Conservation (phyloP, 2,888 invertebrate species). For the Drosophila anceps region DNA sequence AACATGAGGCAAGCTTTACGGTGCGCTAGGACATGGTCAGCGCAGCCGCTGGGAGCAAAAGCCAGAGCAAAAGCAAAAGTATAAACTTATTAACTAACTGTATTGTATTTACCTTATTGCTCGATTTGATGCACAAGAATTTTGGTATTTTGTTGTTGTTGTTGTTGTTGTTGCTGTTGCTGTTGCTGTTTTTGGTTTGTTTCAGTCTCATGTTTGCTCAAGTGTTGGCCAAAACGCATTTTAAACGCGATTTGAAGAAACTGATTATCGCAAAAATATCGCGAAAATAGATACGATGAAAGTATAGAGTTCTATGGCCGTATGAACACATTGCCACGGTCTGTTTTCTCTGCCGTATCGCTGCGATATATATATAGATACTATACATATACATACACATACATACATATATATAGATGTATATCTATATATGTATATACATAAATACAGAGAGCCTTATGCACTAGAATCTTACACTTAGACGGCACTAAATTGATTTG, state of each 20-base stretch:
- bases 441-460: slow-evolving; percentile 37
- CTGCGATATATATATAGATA: slow-evolving; percentile 41
- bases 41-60: slow-evolving; percentile 4
- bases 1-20: slow-evolving; percentile 28
- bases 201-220: slow-evolving; percentile 68
- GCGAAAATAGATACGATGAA: slow-evolving; percentile 83
- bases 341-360: slow-evolving; percentile 12
- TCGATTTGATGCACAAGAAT: slow-evolving; percentile 25
- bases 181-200: slow-evolving; percentile 9
- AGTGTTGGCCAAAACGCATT: slow-evolving; percentile 73
- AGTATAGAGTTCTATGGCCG: slow-evolving; percentile 72
- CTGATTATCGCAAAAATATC: slow-evolving; percentile 84
- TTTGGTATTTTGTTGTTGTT: slow-evolving; percentile 8
- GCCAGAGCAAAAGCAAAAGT: slow-evolving; percentile 57
- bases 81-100: slow-evolving; percentile 7
- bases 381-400: slow-evolving; percentile 29
- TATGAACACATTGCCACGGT: slow-evolving; percentile 81
- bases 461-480: slow-evolving; percentile 43
- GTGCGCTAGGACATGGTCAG: slow-evolving; percentile 65
- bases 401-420: slow-evolving; percentile 30
- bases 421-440: slow-evolving; percentile 32
- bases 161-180: not conserved
- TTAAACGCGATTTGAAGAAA: slow-evolving; percentile 85
- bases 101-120: slow-evolving; percentile 28
- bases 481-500: slow-evolving; percentile 54